Base-by-base conservation (phyloP, 2,113 vertebrate species). In the Pitta sordida region DNA sequence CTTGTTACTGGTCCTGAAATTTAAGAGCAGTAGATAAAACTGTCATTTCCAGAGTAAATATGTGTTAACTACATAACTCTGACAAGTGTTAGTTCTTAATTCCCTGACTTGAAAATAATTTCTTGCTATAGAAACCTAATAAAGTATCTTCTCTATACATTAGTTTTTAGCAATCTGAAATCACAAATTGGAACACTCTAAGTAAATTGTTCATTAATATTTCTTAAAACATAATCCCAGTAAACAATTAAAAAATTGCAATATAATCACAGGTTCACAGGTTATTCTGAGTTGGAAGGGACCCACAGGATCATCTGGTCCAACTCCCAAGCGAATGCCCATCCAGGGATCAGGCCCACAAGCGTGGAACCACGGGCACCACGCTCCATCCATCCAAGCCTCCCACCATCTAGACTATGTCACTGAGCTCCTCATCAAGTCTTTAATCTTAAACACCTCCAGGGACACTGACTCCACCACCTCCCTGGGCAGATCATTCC, bases 1-100 rank as follows among this genome's bases (percentile, higher is more conserved):
- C 96, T 97, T 98, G 97, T 99, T 99, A 97, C 97, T 98, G 85
- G 98, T 98, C 98, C 99, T 99, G 96, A 96, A 98, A 98, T 98
- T 80, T 88, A 94, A 96, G 24, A 29, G 84, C 5, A 71, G 26
- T 19, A 88, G 29, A 65, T 13, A 82, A 56, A 70, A 39, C 44
- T 48, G n/a, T 59, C 2, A 69, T 64, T 81, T 91, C 68, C 53
- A 76, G 51, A 79, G 12, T 29, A 93, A 96, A 84, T 9, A 49
- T 10, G 55, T 43, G 10, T 68, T 82, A 79, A 53, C 44, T 62
- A 64, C 37, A 73, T 6, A 70, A 7, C 12, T 81, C 34, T 46
- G n/a, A 32, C 1, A 2, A 59, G 75, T 49, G 16, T 39, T 64
- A 71, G 17, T 39, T 91, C 27, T 59, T 37, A 82, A 70, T 55